Conservation (phyloP, 2,888 invertebrate genomes). For the Chouioia cunea region DNA sequence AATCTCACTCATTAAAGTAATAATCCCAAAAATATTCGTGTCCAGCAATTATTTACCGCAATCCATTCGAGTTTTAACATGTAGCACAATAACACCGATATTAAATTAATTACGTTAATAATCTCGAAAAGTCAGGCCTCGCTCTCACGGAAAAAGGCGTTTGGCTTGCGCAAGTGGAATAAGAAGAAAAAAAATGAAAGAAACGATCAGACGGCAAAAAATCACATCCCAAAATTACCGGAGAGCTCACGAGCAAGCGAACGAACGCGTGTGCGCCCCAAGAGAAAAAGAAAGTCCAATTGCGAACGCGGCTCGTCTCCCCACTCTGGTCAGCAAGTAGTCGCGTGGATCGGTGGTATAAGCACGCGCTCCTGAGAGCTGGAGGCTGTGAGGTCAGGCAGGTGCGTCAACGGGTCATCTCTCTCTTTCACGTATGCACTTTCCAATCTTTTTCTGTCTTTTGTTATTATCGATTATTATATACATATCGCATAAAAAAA, state of each 20-base stretch:
- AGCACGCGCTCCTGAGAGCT: slow-evolving; percentile 4
- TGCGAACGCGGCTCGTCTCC: slow-evolving; percentile 39
- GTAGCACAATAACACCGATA: too few relatives aligned
- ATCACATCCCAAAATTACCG: background rate
- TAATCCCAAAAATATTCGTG: too few relatives aligned
- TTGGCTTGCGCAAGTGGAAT: too few relatives aligned
- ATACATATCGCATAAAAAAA: slow-evolving; percentile 39
- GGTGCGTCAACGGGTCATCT: slow-evolving; percentile 61
- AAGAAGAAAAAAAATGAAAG: background rate
- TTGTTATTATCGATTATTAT: slow-evolving; percentile 18
- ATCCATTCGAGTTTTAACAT: too few relatives aligned
- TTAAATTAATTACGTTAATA: too few relatives aligned
- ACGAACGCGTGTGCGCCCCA: background rate
- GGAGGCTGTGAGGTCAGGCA: slow-evolving; percentile 62
- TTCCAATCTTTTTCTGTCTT: slow-evolving; percentile 34
- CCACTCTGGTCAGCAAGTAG: slow-evolving; percentile 49
- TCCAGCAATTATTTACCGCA: too few relatives aligned
- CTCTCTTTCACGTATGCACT: slow-evolving; percentile 50
- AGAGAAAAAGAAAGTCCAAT: too few relatives aligned
- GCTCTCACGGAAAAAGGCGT: too few relatives aligned
- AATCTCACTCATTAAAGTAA: too few relatives aligned
- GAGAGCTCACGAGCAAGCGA: background rate
- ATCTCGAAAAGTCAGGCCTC: too few relatives aligned
- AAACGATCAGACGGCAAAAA: background rate
- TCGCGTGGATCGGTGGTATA: slow-evolving; percentile 45